Conservation (phyloP, 2,113 vertebrate genomes). For the Capreolus pygargus region DNA sequence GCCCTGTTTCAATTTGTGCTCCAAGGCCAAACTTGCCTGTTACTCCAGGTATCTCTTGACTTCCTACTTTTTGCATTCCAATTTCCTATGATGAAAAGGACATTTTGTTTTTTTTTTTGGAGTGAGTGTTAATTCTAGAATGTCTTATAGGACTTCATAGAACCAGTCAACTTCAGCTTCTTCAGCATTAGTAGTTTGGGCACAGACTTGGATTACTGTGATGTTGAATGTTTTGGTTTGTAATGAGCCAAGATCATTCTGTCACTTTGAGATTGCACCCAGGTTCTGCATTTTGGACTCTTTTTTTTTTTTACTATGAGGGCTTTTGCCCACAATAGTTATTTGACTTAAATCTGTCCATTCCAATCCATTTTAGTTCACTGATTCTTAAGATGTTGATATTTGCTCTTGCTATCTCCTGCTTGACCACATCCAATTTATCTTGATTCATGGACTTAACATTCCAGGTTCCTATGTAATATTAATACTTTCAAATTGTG, state of each 20-base stretch:
- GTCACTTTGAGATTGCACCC: neutral
- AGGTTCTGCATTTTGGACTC: neutral
- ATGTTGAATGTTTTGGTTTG: neutral
- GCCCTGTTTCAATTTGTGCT: neutral
- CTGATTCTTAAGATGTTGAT: neutral
- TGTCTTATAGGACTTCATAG: neutral
- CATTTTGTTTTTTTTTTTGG: neutral
- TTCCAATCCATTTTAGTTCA: neutral
- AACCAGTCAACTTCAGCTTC: neutral
- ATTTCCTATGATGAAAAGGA: neutral
- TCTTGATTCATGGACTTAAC: neutral
- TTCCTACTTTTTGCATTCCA: neutral
- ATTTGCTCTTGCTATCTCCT: neutral
- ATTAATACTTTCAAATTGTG: neutral
- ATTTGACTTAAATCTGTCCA: neutral
- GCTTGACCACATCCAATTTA: neutral
- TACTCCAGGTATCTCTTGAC: neutral
- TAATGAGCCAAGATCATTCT: neutral
- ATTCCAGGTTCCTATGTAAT: neutral
- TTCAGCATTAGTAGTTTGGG: neutral
- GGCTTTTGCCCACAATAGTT: accelerated
- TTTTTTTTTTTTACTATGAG: neutral
- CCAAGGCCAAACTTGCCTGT: neutral
- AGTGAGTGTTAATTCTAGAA: neutral
- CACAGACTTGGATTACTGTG: neutral